These are phyloP conservation scores for Microplitis mediator DNA, from an alignment of 1,140 invertebrate species.

Conservation along the genomic window DNA sequence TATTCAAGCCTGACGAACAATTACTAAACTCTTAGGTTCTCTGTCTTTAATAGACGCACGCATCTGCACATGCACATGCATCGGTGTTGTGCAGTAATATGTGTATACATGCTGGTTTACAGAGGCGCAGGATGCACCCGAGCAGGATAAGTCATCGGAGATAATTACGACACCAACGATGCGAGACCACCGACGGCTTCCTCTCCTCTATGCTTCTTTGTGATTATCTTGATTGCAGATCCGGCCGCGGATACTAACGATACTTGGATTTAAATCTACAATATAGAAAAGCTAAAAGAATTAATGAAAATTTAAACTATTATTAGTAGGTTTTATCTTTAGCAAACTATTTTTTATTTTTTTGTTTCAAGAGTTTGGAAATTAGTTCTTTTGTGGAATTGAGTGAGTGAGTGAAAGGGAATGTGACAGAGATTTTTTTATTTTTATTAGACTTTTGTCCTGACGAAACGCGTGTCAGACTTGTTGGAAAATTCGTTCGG, in stretches of 20 bases:
- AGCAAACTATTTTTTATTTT: background rate
- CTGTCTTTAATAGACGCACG: slow-evolving; percentile 18
- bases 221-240: slow-evolving; percentile 18
- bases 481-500: background rate
- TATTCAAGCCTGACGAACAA: slow-evolving; percentile 62
- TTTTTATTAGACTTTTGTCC: background rate
- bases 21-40: slow-evolving; percentile 44
- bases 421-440: slow-evolving; percentile 20
- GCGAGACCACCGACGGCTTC: slow-evolving; percentile 30
- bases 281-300: background rate
- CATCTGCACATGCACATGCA: background rate
- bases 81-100: background rate
- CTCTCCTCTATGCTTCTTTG: background rate
- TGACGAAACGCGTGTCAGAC: slow-evolving; percentile 18
- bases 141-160: slow-evolving; percentile 48
- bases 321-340: background rate
- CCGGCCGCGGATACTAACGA: background rate
- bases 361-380: background rate
- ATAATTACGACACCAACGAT: slow-evolving; percentile 52
- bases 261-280: background rate
- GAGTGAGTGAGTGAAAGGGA: slow-evolving; percentile 6
- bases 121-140: slow-evolving; percentile 18
- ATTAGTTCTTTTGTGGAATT: slow-evolving; percentile 1
- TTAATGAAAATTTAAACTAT: no score
- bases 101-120: slow-evolving; percentile 20